phyloP scores from a whole-genome alignment of 2,797 vertebrate species.

The Notolabrus celidotus region DNA sequence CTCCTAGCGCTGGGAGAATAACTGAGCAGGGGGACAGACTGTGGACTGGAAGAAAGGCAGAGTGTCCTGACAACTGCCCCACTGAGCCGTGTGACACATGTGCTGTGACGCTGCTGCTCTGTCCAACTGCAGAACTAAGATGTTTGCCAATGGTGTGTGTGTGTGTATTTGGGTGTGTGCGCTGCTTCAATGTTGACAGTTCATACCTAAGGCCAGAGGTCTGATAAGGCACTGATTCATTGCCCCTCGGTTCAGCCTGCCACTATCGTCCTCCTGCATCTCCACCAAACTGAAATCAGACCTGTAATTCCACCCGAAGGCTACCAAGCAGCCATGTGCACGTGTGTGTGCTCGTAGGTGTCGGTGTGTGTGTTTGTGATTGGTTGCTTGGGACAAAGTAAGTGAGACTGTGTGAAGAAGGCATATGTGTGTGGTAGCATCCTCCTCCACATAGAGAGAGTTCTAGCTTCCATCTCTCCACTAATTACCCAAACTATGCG shows the following conservation, averaged over 20 bases:
- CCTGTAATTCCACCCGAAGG: constrained; percentile 59
- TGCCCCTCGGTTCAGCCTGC: constrained; percentile 63
- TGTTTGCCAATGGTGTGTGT: constrained; percentile 20
- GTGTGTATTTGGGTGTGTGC: constrained; percentile 17
- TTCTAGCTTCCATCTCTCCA: constrained; percentile 25
- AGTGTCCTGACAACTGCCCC: constrained; percentile 35
- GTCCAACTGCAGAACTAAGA: constrained; percentile 33
- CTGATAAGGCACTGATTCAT: constrained; percentile 80
- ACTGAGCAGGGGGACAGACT: constrained; percentile 44
- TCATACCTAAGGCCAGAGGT: constrained; percentile 64
- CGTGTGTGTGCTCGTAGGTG: constrained; percentile 22
- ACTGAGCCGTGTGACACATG: constrained; percentile 19
- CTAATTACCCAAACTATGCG: constrained; percentile 50
- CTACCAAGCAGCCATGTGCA: constrained; percentile 30
- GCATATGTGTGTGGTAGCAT: constrained; percentile 18
- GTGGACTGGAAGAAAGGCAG: constrained; percentile 23
- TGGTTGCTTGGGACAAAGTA: constrained; percentile 32
- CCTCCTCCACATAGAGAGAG: constrained; percentile 11
- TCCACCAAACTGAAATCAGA: constrained; percentile 64
- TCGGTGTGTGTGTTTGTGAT: constrained; percentile 20
- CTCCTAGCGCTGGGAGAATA: constrained; percentile 39
- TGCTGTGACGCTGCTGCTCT: constrained; percentile 36
- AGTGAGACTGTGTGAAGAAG: constrained; percentile 27
- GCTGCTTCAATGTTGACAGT: constrained; percentile 61
- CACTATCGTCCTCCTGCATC: constrained; percentile 69